Evolutionary conservation across 2,113 vertebrate genomes (phyloP).

Genomic region (Macrotus californicus): DNA sequence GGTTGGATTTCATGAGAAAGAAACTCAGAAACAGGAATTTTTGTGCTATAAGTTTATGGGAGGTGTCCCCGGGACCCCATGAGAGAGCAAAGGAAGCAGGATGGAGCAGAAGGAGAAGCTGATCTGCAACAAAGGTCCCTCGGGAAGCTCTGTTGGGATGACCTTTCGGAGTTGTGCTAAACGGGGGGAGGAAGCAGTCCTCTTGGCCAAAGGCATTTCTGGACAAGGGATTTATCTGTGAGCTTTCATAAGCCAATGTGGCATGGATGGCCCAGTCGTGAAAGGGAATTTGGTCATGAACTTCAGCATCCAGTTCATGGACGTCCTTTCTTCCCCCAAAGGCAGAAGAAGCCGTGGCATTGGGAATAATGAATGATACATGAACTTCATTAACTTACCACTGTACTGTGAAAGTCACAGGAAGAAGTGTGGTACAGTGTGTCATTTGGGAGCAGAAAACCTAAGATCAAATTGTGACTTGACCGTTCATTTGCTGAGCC

Average conservation of each 20-base stretch:
- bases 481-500: neutral
- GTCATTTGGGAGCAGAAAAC: neutral
- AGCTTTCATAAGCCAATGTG: neutral
- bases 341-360: neutral
- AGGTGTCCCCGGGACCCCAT: neutral
- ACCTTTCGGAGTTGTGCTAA: neutral
- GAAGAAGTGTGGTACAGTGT: neutral
- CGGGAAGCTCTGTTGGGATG: neutral
- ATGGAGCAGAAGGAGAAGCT: neutral
- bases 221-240: neutral
- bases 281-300: neutral
- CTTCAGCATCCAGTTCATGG: neutral
- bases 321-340: neutral
- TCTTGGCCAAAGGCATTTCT: neutral
- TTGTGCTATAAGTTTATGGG: neutral
- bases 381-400: neutral
- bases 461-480: neutral
- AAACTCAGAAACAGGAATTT: neutral
- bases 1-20: neutral
- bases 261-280: neutral
- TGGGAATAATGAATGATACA: neutral
- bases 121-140: neutral
- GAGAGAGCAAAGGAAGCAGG: neutral
- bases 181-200: neutral
- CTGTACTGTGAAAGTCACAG: neutral